Conservation (phyloP, 2,113 vertebrate genomes). For the Gobio gobio region DNA sequence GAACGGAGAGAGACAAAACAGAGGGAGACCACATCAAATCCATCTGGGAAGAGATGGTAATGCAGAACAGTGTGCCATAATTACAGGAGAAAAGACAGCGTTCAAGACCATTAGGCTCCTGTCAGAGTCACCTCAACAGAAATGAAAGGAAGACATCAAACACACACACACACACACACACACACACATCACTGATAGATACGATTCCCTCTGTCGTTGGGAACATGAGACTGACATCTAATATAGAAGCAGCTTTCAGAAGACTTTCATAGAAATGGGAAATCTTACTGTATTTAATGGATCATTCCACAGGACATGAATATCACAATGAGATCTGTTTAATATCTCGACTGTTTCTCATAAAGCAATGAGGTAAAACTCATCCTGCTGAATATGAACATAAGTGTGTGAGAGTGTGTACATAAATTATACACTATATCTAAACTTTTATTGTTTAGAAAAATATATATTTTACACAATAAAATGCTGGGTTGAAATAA, state of each 20-base stretch:
- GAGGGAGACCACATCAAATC: slow-evolving; percentile 33
- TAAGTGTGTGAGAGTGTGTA: no score
- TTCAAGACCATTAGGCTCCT: background rate
- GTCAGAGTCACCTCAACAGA: slow-evolving; percentile 15
- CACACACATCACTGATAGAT: slow-evolving; percentile 9
- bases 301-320: background rate
- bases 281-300: background rate
- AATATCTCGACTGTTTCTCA: background rate
- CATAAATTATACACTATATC: no score
- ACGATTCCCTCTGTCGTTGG: background rate
- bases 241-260: background rate
- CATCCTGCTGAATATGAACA: no score
- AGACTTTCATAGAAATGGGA: background rate
- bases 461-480: no score
- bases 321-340: background rate
- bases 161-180: background rate
- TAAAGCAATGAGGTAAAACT: background rate
- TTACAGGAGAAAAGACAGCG: slow-evolving; percentile 23
- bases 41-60: slow-evolving; percentile 10
- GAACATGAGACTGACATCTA: background rate
- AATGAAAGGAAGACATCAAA: background rate
- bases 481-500: no score
- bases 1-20: background rate
- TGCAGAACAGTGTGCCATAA: slow-evolving; percentile 34
- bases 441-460: no score